Conservation (phyloP, 2,888 invertebrate species). For the Parochlus steinenii region DNA sequence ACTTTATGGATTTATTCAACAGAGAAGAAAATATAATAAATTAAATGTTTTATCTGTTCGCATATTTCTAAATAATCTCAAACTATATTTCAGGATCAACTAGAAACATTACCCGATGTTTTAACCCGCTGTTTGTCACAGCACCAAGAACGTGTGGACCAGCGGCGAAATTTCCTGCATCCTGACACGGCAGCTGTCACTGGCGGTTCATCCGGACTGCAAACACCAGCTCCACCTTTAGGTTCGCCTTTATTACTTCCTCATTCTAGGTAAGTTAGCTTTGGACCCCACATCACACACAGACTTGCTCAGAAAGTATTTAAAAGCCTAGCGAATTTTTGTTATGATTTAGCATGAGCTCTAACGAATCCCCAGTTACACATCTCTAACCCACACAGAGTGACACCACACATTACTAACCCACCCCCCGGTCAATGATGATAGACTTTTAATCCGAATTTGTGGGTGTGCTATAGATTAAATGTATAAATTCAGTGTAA, state of each 20-base stretch:
- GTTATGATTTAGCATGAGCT: background rate
- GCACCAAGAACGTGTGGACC: slow-evolving; percentile 67
- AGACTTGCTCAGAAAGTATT: slow-evolving; percentile 3
- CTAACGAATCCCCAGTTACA: slow-evolving; percentile 7
- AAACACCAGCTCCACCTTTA: slow-evolving; percentile 33
- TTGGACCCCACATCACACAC: slow-evolving; percentile 9
- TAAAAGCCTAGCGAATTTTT: slow-evolving; percentile 1
- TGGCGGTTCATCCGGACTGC: slow-evolving; percentile 33
- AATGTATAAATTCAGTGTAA: too few species aligned
- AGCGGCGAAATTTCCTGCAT: slow-evolving; percentile 70
- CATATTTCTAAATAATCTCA: too few species aligned
- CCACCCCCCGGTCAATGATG: too few species aligned
- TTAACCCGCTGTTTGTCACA: slow-evolving; percentile 56
- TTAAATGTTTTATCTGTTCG: background rate
- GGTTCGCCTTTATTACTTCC: slow-evolving; percentile 37
- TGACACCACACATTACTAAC: slow-evolving; percentile 8
- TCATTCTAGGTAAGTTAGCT: slow-evolving; percentile 36
- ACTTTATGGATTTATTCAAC: background rate
- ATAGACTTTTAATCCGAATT: too few species aligned
- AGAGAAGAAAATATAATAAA: slow-evolving; percentile 4
- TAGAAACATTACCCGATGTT: slow-evolving; percentile 70
- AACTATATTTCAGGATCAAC: slow-evolving; percentile 56
- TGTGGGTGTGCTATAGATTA: too few species aligned
- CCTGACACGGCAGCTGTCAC: slow-evolving; percentile 63
- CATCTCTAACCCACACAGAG: slow-evolving; percentile 10